Evolutionary conservation across 2,797 vertebrate genomes (phyloP).

Genomic region (Pipistrellus nathusii): DNA sequence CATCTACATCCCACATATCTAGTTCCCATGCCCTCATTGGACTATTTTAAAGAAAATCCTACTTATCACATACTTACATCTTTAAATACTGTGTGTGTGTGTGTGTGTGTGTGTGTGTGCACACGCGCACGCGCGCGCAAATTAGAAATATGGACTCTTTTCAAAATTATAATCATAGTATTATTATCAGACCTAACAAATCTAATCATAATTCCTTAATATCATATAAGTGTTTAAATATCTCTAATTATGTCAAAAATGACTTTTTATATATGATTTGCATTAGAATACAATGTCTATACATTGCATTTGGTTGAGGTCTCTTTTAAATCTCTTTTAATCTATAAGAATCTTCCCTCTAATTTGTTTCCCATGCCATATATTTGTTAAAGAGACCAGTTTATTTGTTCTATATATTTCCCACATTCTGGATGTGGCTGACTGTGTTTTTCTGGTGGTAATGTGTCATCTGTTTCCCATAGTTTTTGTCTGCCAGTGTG

Average conservation of each 20-base stretch:
- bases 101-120: neutral
- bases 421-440: neutral
- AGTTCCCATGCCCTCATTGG: neutral
- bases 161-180: neutral
- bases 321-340: neutral
- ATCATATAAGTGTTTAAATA: conserved; percentile 20
- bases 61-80: neutral
- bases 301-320: neutral
- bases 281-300: neutral
- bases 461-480: neutral
- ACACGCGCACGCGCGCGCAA: neutral
- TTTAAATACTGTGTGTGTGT: neutral
- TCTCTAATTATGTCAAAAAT: conserved; percentile 5
- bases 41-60: conserved; percentile 39
- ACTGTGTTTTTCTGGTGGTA: neutral
- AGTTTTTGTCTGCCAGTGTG: neutral
- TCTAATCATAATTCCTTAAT: conserved; percentile 33
- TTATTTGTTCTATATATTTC: neutral
- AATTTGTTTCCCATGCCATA: neutral
- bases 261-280: neutral
- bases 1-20: neutral
- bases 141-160: neutral
- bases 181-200: neutral
- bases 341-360: neutral
- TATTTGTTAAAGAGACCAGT: neutral